Evolutionary conservation across 2,113 vertebrate genomes (phyloP).

Genomic region (Charina bottae): DNA sequence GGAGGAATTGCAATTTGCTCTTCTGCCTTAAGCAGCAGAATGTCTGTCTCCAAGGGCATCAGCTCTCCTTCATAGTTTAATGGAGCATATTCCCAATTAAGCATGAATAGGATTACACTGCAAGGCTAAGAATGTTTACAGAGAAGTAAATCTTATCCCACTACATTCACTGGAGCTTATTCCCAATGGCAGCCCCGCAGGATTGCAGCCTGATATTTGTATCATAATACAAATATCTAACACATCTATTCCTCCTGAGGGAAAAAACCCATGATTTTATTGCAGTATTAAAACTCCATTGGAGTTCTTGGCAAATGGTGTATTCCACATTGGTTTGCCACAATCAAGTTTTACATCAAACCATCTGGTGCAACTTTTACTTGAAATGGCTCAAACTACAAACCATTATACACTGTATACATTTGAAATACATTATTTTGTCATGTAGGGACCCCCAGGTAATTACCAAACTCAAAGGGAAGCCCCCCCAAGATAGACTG

Average conservation of each 20-base stretch:
- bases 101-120: neutral
- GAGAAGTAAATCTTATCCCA: constrained; percentile 1
- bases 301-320: neutral
- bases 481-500: neutral
- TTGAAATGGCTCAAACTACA: neutral
- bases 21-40: neutral
- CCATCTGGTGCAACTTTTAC: neutral
- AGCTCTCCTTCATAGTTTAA: neutral
- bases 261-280: neutral
- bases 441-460: neutral
- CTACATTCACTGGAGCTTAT: neutral
- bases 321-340: neutral
- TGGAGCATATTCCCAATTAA: neutral
- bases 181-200: neutral
- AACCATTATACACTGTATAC: neutral
- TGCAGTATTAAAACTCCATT: neutral
- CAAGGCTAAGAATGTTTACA: neutral
- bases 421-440: neutral
- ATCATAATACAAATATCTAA: neutral
- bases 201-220: neutral
- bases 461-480: neutral
- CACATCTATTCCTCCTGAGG: neutral
- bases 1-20: neutral
- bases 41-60: neutral
- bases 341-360: neutral